phyloP scores from a whole-genome alignment of 2,797 vertebrate genomes.

The Anomalospiza imberbis region DNA sequence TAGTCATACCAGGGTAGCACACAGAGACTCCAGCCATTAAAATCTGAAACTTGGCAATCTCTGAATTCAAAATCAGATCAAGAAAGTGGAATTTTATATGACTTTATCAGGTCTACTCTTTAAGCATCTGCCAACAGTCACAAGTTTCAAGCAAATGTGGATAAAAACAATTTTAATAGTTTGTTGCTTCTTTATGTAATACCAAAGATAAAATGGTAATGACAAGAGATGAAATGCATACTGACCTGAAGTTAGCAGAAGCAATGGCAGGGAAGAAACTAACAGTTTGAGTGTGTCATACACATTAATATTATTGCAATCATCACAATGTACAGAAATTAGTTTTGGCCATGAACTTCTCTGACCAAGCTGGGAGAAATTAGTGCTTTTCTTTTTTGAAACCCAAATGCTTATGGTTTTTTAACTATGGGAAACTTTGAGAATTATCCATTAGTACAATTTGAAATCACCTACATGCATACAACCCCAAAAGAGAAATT shows the following conservation, averaged over 20 bases:
- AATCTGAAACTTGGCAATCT: not conserved
- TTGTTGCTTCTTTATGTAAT: not conserved
- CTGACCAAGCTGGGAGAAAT: not conserved
- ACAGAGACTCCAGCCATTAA: fast-evolving
- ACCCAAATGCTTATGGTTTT: not conserved
- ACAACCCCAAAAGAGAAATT: not conserved
- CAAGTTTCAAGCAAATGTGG: not conserved
- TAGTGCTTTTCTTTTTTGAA: not conserved
- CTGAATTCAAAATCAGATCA: not conserved
- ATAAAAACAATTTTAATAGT: not conserved
- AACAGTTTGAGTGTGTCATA: not conserved
- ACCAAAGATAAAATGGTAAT: not conserved
- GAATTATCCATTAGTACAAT: not conserved
- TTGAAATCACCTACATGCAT: fast-evolving
- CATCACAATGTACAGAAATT: not conserved
- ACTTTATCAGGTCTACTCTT: not conserved
- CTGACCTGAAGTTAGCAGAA: not conserved
- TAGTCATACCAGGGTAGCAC: not conserved
- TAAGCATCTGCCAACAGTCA: not conserved
- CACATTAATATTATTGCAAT: not conserved
- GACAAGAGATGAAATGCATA: not conserved
- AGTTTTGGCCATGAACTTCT: not conserved
- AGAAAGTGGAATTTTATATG: not conserved
- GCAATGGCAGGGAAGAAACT: not conserved
- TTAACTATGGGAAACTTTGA: not conserved